These are phyloP conservation scores for Dolichallabes microphthalmus DNA, from an alignment of 2,113 vertebrate genomes.

Conservation along the genomic window DNA sequence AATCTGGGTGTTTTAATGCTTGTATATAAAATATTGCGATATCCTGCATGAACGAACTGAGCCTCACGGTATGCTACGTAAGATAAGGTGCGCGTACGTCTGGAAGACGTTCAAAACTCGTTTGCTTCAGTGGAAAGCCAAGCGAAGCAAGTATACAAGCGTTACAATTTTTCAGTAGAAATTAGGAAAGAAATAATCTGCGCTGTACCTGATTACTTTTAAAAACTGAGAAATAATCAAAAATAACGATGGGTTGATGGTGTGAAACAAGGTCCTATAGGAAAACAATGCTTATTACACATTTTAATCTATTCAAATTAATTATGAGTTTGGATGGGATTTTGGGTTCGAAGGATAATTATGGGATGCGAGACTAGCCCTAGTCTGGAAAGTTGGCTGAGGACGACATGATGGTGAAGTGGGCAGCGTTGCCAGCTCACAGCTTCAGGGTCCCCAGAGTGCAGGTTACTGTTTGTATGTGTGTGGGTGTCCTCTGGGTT, in stretches of 20 bases:
- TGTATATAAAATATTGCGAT: not conserved
- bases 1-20: not conserved
- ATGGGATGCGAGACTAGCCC: not conserved
- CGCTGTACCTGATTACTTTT: not conserved
- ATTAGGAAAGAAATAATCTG: too few relatives aligned
- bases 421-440: not conserved
- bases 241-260: not conserved
- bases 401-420: not conserved
- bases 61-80: too few relatives aligned
- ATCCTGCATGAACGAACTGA: not conserved
- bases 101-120: too few relatives aligned
- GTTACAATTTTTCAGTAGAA: too few relatives aligned
- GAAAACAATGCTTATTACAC: not conserved
- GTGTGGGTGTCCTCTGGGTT: not conserved
- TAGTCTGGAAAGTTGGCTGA: not conserved
- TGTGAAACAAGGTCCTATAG: not conserved
- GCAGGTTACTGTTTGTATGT: not conserved
- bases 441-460: not conserved
- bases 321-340: not conserved
- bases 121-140: too few relatives aligned
- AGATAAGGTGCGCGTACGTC: too few relatives aligned
- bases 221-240: not conserved
- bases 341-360: not conserved
- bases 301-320: not conserved
- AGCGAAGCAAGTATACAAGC: too few relatives aligned